These are phyloP conservation scores for Chiridota heheva DNA, from an alignment of 35 echinoderm and acorn worm species.

Conservation along the genomic window DNA sequence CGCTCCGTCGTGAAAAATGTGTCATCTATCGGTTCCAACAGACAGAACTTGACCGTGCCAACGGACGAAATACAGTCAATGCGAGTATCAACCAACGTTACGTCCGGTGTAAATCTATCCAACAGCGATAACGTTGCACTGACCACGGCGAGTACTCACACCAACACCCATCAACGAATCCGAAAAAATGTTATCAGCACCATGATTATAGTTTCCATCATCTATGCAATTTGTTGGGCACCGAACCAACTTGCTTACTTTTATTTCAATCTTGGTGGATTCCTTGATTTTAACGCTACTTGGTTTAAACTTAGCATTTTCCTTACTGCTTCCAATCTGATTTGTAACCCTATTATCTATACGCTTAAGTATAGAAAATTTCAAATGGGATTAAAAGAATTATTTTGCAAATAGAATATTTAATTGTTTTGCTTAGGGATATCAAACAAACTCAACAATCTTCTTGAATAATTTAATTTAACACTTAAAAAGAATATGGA, in stretches of 20 bases:
- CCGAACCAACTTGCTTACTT: slow-evolving; percentile 29
- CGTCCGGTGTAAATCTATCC: not conserved
- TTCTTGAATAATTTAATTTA: no score
- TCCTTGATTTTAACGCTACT: not conserved
- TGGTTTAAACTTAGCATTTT: slow-evolving; percentile 14
- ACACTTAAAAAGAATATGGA: no score
- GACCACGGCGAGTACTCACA: not conserved
- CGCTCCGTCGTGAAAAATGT: not conserved
- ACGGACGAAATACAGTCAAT: not conserved
- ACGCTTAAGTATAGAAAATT: slow-evolving; percentile 47
- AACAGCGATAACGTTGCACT: not conserved
- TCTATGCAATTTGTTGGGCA: slow-evolving; percentile 33
- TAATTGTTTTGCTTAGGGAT: no score
- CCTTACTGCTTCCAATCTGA: not conserved
- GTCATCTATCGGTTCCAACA: not conserved
- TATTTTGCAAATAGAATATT: not conserved
- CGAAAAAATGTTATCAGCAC: slow-evolving; percentile 21
- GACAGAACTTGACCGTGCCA: not conserved
- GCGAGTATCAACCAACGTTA: not conserved
- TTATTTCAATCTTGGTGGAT: slow-evolving; percentile 2
- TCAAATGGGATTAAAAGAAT: slow-evolving; percentile 9
- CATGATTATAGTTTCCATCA: slow-evolving; percentile 19
- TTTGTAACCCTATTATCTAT: slow-evolving; percentile 42
- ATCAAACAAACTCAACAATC: no score
- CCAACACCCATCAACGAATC: not conserved